A percentile compares a stretch with the other conserved stretches of the same genome.
phyloP scores from a whole-genome alignment of 2,888 invertebrate genomes.

The Anoplius nigerrimus region DNA sequence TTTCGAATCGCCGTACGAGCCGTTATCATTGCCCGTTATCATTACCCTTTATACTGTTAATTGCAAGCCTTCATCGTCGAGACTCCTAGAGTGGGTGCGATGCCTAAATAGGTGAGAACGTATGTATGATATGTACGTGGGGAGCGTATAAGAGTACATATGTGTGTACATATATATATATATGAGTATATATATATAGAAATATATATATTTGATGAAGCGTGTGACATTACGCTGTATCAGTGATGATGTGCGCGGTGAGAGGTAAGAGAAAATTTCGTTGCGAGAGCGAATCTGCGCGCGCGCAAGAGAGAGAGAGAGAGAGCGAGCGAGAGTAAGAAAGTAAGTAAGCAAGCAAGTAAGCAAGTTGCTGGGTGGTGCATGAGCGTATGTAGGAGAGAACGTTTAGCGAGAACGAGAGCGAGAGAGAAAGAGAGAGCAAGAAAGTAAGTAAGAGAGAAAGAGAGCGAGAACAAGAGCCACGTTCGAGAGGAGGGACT shows the following conservation, averaged over 20 bases:
- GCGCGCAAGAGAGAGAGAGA: conserved; percentile 30
- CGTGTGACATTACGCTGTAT: conserved; percentile 61
- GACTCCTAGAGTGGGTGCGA: conserved; percentile 61
- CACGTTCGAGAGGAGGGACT: conserved; percentile 45
- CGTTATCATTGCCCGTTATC: no score
- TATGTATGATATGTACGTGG: conserved; percentile 36
- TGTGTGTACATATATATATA: conserved; percentile 3
- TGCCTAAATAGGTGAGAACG: conserved; percentile 56
- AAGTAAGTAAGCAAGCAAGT: no score
- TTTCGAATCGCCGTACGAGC: no score
- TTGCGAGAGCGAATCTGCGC: conserved; percentile 26
- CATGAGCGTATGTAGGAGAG: conserved; percentile 19
- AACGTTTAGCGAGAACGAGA: no score
- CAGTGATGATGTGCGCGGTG: conserved; percentile 60
- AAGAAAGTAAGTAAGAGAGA: conserved; percentile 13
- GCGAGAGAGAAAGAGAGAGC: conserved; percentile 15
- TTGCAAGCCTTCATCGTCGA: conserved; percentile 57
- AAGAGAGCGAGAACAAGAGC: conserved; percentile 28
- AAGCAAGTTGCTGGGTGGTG: no score
- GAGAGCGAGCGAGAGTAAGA: no score
- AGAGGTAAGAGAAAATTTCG: conserved; percentile 36
- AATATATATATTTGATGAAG: conserved; percentile 27
- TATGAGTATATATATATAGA: no score
- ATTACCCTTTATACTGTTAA: no score
- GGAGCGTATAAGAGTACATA: conserved; percentile 53